Conservation (phyloP, 2,888 invertebrate species). For the Dolichomitus sp. region DNA sequence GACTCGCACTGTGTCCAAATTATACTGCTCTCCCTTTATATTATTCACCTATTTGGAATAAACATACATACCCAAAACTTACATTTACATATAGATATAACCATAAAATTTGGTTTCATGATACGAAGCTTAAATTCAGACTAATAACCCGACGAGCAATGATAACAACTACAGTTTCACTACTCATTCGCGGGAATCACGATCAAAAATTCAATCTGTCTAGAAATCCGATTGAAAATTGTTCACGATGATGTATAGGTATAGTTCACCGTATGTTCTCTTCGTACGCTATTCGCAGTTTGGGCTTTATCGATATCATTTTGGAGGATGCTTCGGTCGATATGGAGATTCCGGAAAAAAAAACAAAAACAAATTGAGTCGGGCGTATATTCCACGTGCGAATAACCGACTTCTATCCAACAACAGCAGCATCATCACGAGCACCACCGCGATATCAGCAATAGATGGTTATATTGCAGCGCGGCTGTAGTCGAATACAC, state of each 20-base stretch:
- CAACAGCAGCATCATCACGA: not conserved
- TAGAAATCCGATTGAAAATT: conserved; percentile 9
- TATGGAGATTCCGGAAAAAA: not conserved
- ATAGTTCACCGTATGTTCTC: not conserved
- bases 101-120: not conserved
- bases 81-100: not conserved
- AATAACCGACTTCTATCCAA: conserved; percentile 19
- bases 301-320: conserved; percentile 36
- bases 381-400: conserved; percentile 27
- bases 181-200: not conserved
- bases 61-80: not conserved
- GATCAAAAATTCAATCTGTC: conserved; percentile 16
- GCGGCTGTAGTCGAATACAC: conserved; percentile 25
- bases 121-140: not conserved
- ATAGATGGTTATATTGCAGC: conserved; percentile 1
- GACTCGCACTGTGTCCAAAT: not conserved
- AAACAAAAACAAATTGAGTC: conserved; percentile 36
- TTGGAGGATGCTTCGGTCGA: conserved; percentile 14
- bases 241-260: not conserved
- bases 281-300: not conserved
- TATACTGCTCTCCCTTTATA: conserved; percentile 10
- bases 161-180: not conserved
- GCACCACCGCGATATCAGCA: not conserved
- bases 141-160: not conserved
- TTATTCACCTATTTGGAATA: not conserved